phyloP scores from a whole-genome alignment of 2,888 invertebrate species.

The Andrena bicolor region DNA sequence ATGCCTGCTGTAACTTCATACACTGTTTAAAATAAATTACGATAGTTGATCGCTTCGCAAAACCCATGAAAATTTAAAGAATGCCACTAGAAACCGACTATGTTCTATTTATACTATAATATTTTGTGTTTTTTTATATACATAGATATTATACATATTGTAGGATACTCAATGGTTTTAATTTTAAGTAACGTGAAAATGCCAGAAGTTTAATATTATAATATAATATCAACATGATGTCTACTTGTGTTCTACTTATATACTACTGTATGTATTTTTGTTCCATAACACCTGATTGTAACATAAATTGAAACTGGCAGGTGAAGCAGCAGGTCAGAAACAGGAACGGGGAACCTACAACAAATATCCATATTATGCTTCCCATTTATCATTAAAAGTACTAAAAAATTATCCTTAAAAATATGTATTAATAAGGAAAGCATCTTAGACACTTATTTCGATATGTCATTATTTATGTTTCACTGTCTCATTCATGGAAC shows the following conservation, averaged over 20 bases:
- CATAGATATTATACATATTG: slow-evolving; percentile 71
- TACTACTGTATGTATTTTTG: slow-evolving; percentile 73
- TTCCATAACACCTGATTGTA: slow-evolving; percentile 72
- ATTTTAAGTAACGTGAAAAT: slow-evolving; percentile 72
- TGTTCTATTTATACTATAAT: slow-evolving; percentile 72
- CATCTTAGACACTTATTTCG: slow-evolving; percentile 59
- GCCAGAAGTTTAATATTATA: slow-evolving; percentile 70
- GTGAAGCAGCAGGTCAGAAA: slow-evolving; percentile 77
- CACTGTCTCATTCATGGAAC: slow-evolving; percentile 65
- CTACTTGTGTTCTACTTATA: slow-evolving; percentile 72
- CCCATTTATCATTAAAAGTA: slow-evolving; percentile 68
- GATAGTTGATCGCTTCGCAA: slow-evolving; percentile 76
- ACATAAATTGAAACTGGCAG: slow-evolving; percentile 77
- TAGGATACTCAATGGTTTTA: slow-evolving; percentile 76
- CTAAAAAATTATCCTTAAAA: slow-evolving; percentile 68
- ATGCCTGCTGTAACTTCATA: slow-evolving; percentile 83
- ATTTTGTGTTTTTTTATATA: slow-evolving; percentile 68
- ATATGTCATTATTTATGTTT: slow-evolving; percentile 68
- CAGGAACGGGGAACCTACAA: slow-evolving; percentile 74
- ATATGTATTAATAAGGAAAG: slow-evolving; percentile 65
- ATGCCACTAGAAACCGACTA: slow-evolving; percentile 69
- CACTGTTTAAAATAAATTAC: slow-evolving; percentile 73
- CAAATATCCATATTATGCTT: slow-evolving; percentile 68
- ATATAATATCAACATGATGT: slow-evolving; percentile 70
- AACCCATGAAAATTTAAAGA: slow-evolving; percentile 66